A percentile compares a stretch with the other conserved stretches of the same genome.
Evolutionary conservation across 2,113 vertebrate species (phyloP).

Genomic region (Fregata magnificens): DNA sequence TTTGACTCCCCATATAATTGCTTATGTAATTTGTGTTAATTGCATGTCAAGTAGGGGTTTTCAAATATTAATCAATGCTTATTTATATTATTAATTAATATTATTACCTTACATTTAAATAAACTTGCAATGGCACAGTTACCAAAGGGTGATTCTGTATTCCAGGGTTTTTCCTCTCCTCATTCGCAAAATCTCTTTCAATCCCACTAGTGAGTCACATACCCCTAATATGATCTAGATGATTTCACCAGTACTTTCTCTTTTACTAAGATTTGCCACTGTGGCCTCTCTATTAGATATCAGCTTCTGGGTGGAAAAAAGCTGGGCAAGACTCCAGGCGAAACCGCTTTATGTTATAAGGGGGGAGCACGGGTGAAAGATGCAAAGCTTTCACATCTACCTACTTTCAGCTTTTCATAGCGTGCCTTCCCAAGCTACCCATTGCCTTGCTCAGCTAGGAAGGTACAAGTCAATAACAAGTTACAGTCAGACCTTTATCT

Average conservation of each 20-base stretch:
- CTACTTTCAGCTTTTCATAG: not conserved
- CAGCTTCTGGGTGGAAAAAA: not conserved
- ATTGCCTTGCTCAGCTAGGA: not conserved
- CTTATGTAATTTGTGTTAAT: slow-evolving; percentile 75
- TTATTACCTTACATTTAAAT: slow-evolving; percentile 47
- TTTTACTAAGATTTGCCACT: not conserved
- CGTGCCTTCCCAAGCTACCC: accelerated
- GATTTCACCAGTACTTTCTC: not conserved
- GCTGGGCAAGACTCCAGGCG: not conserved
- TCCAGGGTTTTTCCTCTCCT: not conserved
- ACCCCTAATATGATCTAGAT: not conserved
- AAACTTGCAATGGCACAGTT: not conserved
- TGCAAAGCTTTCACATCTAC: not conserved
- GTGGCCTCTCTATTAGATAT: not conserved
- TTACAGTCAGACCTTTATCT: not conserved
- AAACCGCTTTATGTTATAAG: not conserved
- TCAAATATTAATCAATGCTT: slow-evolving; percentile 64
- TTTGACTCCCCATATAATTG: slow-evolving; percentile 70
- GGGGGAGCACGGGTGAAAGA: not conserved
- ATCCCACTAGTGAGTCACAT: not conserved
- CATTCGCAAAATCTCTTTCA: not conserved
- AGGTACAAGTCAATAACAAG: not conserved
- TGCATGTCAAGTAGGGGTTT: slow-evolving; percentile 65
- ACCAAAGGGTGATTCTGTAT: not conserved
- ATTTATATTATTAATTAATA: slow-evolving; percentile 60